phyloP scores from a whole-genome alignment of 2,888 invertebrate species.

The Tuta absoluta region DNA sequence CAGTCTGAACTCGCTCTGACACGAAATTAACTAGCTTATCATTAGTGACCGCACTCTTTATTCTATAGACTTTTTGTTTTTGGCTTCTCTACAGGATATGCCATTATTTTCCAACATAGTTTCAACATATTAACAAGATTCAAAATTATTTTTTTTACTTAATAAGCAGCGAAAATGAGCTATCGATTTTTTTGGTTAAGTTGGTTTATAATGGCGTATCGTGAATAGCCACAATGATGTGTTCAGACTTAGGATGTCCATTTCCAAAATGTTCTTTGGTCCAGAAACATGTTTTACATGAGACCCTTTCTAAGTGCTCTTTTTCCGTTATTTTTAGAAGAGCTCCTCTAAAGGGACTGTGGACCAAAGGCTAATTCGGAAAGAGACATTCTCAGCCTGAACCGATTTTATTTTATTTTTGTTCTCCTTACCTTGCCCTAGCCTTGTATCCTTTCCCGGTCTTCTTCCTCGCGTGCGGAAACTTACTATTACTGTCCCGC shows the following conservation, averaged over 20 bases:
- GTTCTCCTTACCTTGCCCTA: constrained; percentile 41
- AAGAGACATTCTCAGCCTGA: too few species aligned
- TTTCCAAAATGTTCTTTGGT: too few species aligned
- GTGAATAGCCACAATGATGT: not conserved
- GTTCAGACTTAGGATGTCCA: too few species aligned
- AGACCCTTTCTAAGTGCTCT: too few species aligned
- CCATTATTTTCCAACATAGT: not conserved
- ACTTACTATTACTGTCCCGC: constrained; percentile 39
- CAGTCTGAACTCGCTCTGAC: constrained; percentile 23
- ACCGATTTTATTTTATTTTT: constrained; percentile 37
- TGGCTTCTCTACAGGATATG: constrained; percentile 25
- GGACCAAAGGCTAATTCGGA: too few species aligned
- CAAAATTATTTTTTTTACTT: not conserved
- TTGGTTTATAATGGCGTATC: not conserved
- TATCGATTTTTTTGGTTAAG: not conserved
- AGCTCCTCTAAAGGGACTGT: too few species aligned
- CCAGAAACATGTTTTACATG: too few species aligned
- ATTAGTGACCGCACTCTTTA: constrained; percentile 52
- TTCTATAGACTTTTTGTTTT: constrained; percentile 32
- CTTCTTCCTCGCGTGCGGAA: constrained; percentile 47
- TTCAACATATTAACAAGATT: too few species aligned
- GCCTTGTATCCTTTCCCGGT: constrained; percentile 40
- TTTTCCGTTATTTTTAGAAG: too few species aligned
- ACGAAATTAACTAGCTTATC: constrained; percentile 31
- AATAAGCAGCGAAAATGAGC: not conserved